Percentiles rank a stretch among this genome's conserved stretches.
phyloP scores from a whole-genome alignment of 2,797 vertebrate species.

The Nyctibius grandis region DNA sequence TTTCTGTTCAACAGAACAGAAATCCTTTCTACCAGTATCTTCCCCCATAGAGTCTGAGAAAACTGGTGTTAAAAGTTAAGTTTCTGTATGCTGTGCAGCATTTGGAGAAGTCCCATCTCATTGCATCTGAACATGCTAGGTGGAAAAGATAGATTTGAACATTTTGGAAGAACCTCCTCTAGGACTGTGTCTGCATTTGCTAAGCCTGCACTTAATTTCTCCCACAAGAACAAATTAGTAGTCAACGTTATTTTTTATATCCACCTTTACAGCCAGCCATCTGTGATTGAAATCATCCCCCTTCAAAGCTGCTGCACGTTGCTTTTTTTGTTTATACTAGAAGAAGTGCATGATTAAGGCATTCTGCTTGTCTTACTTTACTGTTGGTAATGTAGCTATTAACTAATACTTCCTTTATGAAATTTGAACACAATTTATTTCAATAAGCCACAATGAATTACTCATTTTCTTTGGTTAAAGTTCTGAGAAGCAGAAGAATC shows the following conservation, averaged over 20 bases:
- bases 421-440: background rate
- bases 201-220: background rate
- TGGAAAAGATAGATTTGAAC: background rate
- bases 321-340: background rate
- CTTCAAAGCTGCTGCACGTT: background rate
- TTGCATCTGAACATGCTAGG: background rate
- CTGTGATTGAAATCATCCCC: background rate
- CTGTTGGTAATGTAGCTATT: background rate
- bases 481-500: background rate
- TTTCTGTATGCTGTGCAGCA: background rate
- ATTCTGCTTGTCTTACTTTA: background rate
- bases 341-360: background rate
- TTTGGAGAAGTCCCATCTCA: background rate
- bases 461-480: background rate
- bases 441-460: background rate
- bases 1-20: background rate
- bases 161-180: background rate
- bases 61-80: background rate
- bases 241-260: background rate
- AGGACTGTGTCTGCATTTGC: background rate
- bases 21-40: background rate
- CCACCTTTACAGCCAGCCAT: background rate
- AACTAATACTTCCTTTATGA: background rate
- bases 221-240: background rate
- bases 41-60: background rate